These are phyloP conservation scores for Epicauta chinensis DNA, from an alignment of 1,140 invertebrate species.

Conservation along the genomic window DNA sequence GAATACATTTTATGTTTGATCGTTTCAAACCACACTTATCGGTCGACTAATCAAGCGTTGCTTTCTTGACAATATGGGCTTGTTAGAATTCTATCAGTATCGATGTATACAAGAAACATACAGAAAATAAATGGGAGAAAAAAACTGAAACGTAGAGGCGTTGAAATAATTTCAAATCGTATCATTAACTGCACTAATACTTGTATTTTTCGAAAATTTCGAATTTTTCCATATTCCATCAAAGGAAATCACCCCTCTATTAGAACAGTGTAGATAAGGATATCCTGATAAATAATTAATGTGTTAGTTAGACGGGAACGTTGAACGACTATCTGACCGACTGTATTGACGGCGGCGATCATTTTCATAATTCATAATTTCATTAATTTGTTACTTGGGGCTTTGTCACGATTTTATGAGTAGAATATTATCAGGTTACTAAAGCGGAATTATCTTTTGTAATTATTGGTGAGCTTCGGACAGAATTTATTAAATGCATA, in stretches of 20 bases:
- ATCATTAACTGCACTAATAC: too few relatives aligned
- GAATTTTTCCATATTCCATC: too few relatives aligned
- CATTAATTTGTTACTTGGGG: conserved; percentile 45
- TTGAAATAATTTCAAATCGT: too few relatives aligned
- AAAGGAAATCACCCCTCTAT: not conserved
- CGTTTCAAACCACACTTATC: conserved; percentile 7
- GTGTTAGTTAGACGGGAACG: not conserved
- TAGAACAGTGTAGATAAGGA: conserved; percentile 7
- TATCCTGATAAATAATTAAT: conserved; percentile 11
- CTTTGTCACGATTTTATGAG: conserved; percentile 44
- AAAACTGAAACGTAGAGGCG: too few relatives aligned
- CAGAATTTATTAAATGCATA: conserved; percentile 43
- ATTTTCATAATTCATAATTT: conserved; percentile 47
- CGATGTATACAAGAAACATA: too few relatives aligned
- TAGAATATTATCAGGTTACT: conserved; percentile 42
- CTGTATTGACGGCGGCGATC: conserved; percentile 38
- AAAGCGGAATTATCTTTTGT: conserved; percentile 39
- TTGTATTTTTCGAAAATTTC: too few relatives aligned
- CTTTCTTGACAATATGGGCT: not conserved
- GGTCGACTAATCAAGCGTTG: conserved; percentile 13
- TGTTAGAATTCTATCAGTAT: too few relatives aligned
- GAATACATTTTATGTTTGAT: too few relatives aligned
- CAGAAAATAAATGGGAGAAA: too few relatives aligned
- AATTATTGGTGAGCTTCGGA: conserved; percentile 38
- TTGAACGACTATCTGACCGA: conserved; percentile 19